phyloP scores from a whole-genome alignment of 1,140 invertebrate genomes.

The Metopolophium dirhodum region DNA sequence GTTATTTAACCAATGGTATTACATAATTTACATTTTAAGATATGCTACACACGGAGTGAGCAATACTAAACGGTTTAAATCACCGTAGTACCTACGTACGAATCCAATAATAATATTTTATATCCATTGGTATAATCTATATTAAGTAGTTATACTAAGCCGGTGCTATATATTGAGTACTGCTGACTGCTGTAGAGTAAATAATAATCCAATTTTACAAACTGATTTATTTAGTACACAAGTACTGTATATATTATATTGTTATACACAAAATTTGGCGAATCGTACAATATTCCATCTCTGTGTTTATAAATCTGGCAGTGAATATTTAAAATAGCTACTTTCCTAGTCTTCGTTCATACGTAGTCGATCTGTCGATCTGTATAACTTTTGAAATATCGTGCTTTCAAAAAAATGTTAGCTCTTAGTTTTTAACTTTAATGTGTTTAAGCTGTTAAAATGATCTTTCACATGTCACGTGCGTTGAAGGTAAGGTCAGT shows the following conservation, averaged over 20 bases:
- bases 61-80: constrained; percentile 6
- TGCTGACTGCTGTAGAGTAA: not conserved
- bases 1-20: not conserved
- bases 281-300: not conserved
- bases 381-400: too few species aligned
- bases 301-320: not conserved
- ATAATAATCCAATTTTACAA: not conserved
- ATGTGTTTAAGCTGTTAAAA: too few species aligned
- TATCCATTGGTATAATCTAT: too few species aligned
- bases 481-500: too few species aligned
- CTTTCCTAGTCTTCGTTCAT: too few species aligned
- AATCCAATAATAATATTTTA: not conserved
- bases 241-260: not conserved
- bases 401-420: too few species aligned
- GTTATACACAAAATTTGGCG: not conserved
- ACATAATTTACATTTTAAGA: not conserved
- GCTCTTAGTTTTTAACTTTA: too few species aligned
- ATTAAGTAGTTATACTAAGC: not conserved
- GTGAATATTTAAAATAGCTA: too few species aligned
- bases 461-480: too few species aligned
- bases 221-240: not conserved
- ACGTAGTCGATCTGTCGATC: too few species aligned
- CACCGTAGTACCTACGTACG: not conserved
- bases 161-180: too few species aligned
- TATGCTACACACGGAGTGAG: not conserved